Base-by-base conservation (phyloP, 2,113 vertebrate genomes). In the Siniperca knerii region DNA sequence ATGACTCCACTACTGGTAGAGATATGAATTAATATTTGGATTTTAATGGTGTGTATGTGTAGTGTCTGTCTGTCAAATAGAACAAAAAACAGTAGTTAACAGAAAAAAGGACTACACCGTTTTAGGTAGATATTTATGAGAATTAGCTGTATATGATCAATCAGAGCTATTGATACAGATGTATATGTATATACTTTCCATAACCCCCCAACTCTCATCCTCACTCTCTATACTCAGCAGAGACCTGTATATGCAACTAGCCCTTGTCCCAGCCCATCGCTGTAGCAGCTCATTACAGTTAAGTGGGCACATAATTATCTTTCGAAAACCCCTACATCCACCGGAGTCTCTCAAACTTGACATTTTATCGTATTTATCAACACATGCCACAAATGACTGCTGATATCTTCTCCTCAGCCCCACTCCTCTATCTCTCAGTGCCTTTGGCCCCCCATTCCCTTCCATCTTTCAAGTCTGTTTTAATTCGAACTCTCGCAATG, bases 291-390 rank as follows among this genome's bases (percentile, higher is more conserved):
- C 90, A 88, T 93, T 94, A 92, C 62, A 82, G 75, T 79, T 79
- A 85, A 91, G 82, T 90, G 82, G 86, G 75, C 50, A 78, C 4
- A 68, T 86, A 91, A 98, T 98, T 97, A 97, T 97, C 97, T 95
- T 96, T 97, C 96, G 96, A 96, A 96, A 96, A 94, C 95, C 96
- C 94, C 96, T 95, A 94, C 96, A 96, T 97, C 96, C 95, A 95
- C 96, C 94, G 90, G 96, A 97, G 95, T 97, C 88, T 96, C 95
- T 96, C 96, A 96, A 97, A 97, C 97, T 97, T 98, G 97, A 98
- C 97, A 98, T 99, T 98, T 98, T 94, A 96, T 97, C 95, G 94
- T 97, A 97, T 98, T 98, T 97, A 97, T 98, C 97, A 97, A 97
- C 97, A 98, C 96, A 95, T 96, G 96, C 96, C 96, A 96, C 97